phyloP scores from a whole-genome alignment of 2,888 invertebrate genomes.

The Leptura quadrifasciata region DNA sequence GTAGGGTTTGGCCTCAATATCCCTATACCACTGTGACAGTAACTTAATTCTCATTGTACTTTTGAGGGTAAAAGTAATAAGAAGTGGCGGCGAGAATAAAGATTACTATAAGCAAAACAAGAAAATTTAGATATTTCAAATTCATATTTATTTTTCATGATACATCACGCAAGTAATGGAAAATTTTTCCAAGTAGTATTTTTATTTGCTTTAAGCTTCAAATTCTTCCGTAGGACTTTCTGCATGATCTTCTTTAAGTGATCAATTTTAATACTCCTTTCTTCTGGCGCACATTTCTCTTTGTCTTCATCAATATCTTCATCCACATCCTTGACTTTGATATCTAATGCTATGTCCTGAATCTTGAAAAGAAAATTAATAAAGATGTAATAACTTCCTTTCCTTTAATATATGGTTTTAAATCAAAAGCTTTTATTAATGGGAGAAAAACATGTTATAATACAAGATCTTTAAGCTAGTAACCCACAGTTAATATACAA shows the following conservation, averaged over 20 bases:
- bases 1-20: too few relatives aligned
- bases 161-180: neutral
- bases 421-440: too few relatives aligned
- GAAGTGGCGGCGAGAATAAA: too few relatives aligned
- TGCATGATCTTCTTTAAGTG: conserved; percentile 19
- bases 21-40: too few relatives aligned
- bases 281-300: neutral
- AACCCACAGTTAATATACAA: too few relatives aligned
- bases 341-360: neutral
- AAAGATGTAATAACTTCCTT: neutral
- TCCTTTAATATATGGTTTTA: neutral
- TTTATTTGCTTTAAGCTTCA: conserved; percentile 13
- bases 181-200: conserved; percentile 30
- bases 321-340: neutral
- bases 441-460: too few relatives aligned
- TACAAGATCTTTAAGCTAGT: too few relatives aligned
- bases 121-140: conserved; percentile 5
- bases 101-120: too few relatives aligned
- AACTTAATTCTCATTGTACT: too few relatives aligned
- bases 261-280: conserved; percentile 7
- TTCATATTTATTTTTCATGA: neutral
- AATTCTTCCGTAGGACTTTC: conserved; percentile 11
- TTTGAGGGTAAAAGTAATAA: too few relatives aligned
- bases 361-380: conserved; percentile 3
- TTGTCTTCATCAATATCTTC: neutral